Conservation (phyloP, 1,140 invertebrate species). For the Drosophila watanabei region DNA sequence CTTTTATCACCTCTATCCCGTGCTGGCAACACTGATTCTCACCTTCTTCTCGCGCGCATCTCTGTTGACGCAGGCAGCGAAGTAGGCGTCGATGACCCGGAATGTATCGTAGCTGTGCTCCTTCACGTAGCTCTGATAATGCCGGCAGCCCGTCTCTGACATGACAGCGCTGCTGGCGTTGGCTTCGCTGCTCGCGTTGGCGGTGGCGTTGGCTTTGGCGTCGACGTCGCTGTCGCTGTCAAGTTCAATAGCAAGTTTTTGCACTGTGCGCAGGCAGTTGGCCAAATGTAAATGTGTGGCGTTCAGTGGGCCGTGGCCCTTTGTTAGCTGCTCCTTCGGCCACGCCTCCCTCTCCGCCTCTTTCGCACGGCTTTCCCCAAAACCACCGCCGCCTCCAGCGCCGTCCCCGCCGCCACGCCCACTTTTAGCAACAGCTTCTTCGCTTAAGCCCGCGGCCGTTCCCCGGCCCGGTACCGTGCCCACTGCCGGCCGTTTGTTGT, state of each 20-base stretch:
- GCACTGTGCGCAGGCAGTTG: slow-evolving; percentile 66
- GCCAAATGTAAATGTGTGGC: slow-evolving; percentile 57
- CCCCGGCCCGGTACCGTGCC: slow-evolving; percentile 62
- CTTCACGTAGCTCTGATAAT: slow-evolving; percentile 83
- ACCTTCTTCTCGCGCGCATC: slow-evolving; percentile 91
- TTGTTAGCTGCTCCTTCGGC: slow-evolving; percentile 61
- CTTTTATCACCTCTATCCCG: background rate
- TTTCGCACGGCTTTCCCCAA: slow-evolving; percentile 19
- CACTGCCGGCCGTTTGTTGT: slow-evolving; percentile 35
- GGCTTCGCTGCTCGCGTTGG: background rate
- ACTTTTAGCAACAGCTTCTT: slow-evolving; percentile 69
- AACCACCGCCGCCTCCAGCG: slow-evolving; percentile 10
- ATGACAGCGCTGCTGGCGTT: slow-evolving; percentile 74
- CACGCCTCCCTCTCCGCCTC: slow-evolving; percentile 25
- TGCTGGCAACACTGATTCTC: slow-evolving; percentile 2
- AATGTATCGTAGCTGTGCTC: slow-evolving; percentile 87
- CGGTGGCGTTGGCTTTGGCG: slow-evolving; percentile 13
- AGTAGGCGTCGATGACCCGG: slow-evolving; percentile 90
- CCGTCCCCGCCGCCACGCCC: slow-evolving; percentile 39
- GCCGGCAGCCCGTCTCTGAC: slow-evolving; percentile 84
- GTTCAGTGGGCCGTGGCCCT: slow-evolving; percentile 60
- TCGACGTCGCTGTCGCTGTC: slow-evolving; percentile 33
- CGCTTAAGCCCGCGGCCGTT: slow-evolving; percentile 59
- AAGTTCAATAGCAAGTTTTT: slow-evolving; percentile 69
- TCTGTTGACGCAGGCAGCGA: slow-evolving; percentile 90